A percentile compares a stretch with the other conserved stretches of the same genome.
Evolutionary conservation across 2,888 invertebrate species (phyloP).

Genomic region (Drosophila affinis): DNA sequence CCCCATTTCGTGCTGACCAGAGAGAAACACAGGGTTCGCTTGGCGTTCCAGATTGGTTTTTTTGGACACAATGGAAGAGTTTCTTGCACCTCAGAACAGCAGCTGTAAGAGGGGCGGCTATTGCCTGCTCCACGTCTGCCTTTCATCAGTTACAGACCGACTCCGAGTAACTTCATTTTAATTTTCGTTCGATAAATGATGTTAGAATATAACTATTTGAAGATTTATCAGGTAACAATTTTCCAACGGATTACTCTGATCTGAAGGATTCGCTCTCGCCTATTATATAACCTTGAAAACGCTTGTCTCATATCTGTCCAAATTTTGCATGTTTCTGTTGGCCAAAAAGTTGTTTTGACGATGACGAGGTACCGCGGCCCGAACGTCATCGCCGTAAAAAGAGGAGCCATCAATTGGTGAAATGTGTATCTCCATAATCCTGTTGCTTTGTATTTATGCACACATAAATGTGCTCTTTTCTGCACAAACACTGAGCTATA

Average conservation of each 20-base stretch:
- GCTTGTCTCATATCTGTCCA: neutral
- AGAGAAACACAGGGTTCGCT: slow-evolving; percentile 23
- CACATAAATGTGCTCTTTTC: neutral
- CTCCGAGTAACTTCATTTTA: slow-evolving; percentile 59
- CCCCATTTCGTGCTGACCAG: slow-evolving; percentile 43
- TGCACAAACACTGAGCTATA: neutral
- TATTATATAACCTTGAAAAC: neutral
- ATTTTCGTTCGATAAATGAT: neutral
- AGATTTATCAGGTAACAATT: neutral
- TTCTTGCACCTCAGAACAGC: slow-evolving; percentile 31
- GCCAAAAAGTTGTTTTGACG: neutral
- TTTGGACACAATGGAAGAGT: slow-evolving; percentile 44
- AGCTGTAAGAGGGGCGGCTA: slow-evolving; percentile 18
- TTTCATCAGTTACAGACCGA: slow-evolving; percentile 38
- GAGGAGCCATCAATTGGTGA: neutral
- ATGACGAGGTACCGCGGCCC: neutral
- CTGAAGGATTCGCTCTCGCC: neutral
- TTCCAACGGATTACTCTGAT: neutral
- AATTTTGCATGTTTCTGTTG: neutral
- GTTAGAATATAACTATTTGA: neutral
- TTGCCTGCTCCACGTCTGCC: slow-evolving; percentile 7
- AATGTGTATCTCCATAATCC: neutral
- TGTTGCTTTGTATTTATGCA: neutral
- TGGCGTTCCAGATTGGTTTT: slow-evolving; percentile 38
- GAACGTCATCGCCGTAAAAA: slow-evolving; percentile 64